These are phyloP conservation scores for Eledone cirrhosa DNA, from an alignment of 2,888 invertebrate genomes.

Conservation along the genomic window DNA sequence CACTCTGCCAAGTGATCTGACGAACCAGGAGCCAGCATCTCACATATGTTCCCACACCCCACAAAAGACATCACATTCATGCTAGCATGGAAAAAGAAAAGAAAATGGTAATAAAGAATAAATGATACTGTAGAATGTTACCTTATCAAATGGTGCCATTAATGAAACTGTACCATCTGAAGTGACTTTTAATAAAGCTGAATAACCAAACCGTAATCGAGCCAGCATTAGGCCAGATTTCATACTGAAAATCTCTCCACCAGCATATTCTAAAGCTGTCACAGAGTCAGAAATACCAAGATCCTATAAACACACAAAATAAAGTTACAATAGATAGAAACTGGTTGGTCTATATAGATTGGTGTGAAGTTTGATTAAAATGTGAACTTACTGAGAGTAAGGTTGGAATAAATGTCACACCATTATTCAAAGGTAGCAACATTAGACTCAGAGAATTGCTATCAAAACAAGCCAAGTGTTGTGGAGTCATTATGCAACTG, in stretches of 20 bases:
- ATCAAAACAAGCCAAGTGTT: slow-evolving; percentile 54
- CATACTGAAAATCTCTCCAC: neutral
- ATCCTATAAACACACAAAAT: slow-evolving; percentile 1
- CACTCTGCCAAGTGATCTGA: too few relatives aligned
- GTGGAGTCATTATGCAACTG: slow-evolving; percentile 51
- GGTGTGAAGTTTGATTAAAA: neutral
- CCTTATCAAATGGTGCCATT: neutral
- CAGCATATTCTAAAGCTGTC: neutral
- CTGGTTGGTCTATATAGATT: neutral
- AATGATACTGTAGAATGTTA: too few relatives aligned
- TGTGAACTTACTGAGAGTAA: slow-evolving; percentile 45
- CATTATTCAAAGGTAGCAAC: slow-evolving; percentile 42
- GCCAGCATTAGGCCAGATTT: slow-evolving; percentile 3
- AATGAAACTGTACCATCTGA: neutral
- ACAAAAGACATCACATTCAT: too few relatives aligned
- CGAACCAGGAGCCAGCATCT: too few relatives aligned
- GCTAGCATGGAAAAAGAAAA: too few relatives aligned
- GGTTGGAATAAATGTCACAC: slow-evolving; percentile 47
- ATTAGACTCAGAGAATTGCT: slow-evolving; percentile 44
- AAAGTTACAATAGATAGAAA: neutral
- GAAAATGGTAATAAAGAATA: too few relatives aligned
- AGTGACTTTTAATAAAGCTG: slow-evolving; percentile 6
- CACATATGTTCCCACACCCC: too few relatives aligned
- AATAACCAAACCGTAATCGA: neutral
- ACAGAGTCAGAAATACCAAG: slow-evolving; percentile 18